These are phyloP conservation scores for Steinernema carpocapsae DNA, from an alignment of 2,888 invertebrate genomes.

Conservation along the genomic window DNA sequence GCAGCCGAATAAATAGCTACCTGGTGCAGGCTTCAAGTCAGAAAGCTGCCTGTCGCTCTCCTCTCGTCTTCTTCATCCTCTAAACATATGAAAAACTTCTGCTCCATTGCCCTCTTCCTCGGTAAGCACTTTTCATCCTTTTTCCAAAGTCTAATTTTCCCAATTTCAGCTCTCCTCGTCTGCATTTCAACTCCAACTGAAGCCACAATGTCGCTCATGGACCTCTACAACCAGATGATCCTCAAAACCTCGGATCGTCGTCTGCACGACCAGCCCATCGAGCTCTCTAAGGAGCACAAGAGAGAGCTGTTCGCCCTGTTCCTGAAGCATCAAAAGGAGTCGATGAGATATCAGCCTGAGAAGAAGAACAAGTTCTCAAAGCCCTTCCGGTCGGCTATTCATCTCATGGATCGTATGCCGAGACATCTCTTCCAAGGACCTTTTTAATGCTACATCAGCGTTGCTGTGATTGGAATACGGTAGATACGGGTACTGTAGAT, in stretches of 20 bases:
- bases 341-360: not conserved
- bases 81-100: conserved; percentile 9
- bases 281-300: conserved; percentile 6
- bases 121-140: conserved; percentile 15
- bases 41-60: not conserved
- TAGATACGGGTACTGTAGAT: conserved; percentile 28
- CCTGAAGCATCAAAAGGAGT: conserved; percentile 30
- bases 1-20: conserved; percentile 1
- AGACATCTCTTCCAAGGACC: conserved; percentile 5
- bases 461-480: not conserved
- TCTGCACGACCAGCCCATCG: conserved; percentile 9
- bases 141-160: too few relatives aligned
- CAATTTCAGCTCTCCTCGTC: conserved; percentile 1
- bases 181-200: not conserved
- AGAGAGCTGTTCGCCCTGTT: conserved; percentile 14
- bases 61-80: too few relatives aligned
- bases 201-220: conserved; percentile 19
- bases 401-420: conserved; percentile 14
- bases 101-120: not conserved
- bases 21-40: conserved; percentile 1
- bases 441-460: not conserved
- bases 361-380: conserved; percentile 31
- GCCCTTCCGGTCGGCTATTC: not conserved
- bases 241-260: conserved; percentile 4
- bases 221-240: conserved; percentile 29